phyloP scores from a whole-genome alignment of 2,113 vertebrate species.

The Apaloderma vittatum region DNA sequence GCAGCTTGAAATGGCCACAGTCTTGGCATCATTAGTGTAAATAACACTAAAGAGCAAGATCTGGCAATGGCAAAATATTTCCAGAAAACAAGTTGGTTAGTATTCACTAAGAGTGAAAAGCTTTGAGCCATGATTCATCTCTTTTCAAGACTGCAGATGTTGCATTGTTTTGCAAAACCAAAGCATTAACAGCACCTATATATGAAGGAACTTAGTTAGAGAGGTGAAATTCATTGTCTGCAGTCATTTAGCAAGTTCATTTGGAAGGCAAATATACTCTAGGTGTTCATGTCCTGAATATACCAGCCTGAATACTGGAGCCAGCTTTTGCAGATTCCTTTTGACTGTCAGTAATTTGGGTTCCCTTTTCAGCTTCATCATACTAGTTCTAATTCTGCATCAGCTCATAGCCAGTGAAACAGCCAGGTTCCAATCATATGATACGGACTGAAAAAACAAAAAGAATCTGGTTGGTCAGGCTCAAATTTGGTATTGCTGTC shows the following conservation, averaged over 20 bases:
- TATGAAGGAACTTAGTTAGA: background rate
- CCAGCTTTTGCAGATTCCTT: background rate
- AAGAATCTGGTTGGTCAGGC: rapidly evolving
- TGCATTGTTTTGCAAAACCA: background rate
- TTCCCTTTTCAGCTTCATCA: background rate
- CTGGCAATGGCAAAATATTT: background rate
- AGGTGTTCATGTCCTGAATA: background rate
- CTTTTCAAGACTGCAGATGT: background rate
- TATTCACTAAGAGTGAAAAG: background rate
- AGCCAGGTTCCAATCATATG: background rate
- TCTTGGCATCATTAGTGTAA: background rate
- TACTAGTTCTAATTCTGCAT: background rate
- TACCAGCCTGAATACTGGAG: background rate
- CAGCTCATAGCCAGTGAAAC: background rate
- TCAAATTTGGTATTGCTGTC: background rate
- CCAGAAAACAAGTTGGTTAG: background rate
- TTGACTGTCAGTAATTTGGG: background rate
- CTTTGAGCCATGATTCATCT: background rate
- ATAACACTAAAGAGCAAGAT: background rate
- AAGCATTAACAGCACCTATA: background rate
- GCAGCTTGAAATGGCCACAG: background rate
- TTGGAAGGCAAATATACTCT: background rate
- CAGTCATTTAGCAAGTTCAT: background rate
- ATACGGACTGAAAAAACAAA: background rate
- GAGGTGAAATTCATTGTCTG: background rate